These are phyloP conservation scores for Casuarius casuarius DNA, from an alignment of 2,113 vertebrate genomes.

Conservation along the genomic window DNA sequence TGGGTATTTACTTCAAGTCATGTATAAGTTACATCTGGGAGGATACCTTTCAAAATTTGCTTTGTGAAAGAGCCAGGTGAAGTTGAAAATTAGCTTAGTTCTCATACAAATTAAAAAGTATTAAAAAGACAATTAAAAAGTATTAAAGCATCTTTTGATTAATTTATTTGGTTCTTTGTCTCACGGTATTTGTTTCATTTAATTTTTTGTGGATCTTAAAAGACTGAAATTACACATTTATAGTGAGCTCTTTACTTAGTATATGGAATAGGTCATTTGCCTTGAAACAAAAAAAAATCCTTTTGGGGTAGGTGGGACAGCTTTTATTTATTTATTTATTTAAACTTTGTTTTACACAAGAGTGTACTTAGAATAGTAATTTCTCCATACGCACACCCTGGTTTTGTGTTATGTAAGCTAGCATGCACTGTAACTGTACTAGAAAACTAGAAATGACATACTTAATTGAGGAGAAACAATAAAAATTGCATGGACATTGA, in stretches of 20 bases:
- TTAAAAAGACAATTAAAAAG: background rate
- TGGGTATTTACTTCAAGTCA: background rate
- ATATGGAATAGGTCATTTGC: background rate
- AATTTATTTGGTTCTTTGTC: background rate
- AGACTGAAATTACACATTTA: background rate
- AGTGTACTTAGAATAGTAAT: background rate
- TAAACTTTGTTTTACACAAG: background rate
- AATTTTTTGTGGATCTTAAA: background rate
- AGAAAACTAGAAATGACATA: background rate
- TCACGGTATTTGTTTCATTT: background rate
- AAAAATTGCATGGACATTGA: background rate
- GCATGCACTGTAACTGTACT: background rate
- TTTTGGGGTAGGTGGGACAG: background rate
- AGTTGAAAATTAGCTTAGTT: background rate
- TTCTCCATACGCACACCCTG: background rate
- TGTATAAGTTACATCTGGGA: background rate
- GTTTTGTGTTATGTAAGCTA: background rate
- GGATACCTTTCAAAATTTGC: background rate
- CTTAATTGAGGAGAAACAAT: background rate
- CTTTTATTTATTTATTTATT: background rate
- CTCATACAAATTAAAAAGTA: background rate
- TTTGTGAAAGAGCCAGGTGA: background rate
- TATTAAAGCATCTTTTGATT: background rate
- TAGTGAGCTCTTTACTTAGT: background rate
- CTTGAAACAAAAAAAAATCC: background rate